Evolutionary conservation across 2,113 vertebrate genomes (phyloP).

Genomic region (Pelvicachromis taeniatus): DNA sequence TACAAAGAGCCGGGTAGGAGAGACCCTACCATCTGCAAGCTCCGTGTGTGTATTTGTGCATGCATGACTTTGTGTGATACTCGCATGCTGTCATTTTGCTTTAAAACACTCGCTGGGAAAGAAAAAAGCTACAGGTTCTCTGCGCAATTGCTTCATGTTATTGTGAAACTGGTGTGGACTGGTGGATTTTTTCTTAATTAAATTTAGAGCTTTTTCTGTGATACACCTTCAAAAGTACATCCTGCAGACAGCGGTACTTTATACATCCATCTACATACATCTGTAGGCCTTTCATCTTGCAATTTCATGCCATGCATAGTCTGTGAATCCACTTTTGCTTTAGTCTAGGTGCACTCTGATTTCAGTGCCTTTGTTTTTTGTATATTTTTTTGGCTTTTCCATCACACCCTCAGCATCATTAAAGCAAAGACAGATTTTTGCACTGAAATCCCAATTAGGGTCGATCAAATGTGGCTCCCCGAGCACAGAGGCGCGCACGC

Average conservation of each 20-base stretch:
- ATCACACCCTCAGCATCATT: conserved; percentile 26
- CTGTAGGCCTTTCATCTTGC: background rate
- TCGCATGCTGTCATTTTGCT: conserved; percentile 13
- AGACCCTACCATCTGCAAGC: conserved; percentile 62
- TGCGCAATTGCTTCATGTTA: background rate
- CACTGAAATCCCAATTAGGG: conserved; percentile 55
- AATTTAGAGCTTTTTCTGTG: background rate
- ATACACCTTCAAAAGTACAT: background rate
- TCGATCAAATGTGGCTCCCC: conserved; percentile 47
- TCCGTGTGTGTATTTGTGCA: conserved; percentile 22
- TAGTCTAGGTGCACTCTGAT: conserved; percentile 5
- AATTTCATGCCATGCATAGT: conserved; percentile 18
- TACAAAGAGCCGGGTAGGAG: conserved; percentile 39
- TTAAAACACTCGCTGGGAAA: conserved; percentile 6
- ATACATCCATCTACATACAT: background rate
- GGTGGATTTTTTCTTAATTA: background rate
- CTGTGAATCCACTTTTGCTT: conserved; percentile 1
- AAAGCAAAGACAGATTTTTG: conserved; percentile 37
- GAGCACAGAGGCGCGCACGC: background rate
- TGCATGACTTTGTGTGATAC: background rate
- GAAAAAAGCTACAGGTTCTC: conserved; percentile 1
- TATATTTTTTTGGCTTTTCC: background rate
- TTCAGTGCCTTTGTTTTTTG: conserved; percentile 22
- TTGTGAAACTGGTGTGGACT: background rate
- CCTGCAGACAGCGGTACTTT: background rate